Percentiles rank a stretch among this genome's conserved stretches.
These are phyloP conservation scores for Caenorhabditis wallacei DNA, from an alignment of 2,888 invertebrate genomes.

Conservation along the genomic window DNA sequence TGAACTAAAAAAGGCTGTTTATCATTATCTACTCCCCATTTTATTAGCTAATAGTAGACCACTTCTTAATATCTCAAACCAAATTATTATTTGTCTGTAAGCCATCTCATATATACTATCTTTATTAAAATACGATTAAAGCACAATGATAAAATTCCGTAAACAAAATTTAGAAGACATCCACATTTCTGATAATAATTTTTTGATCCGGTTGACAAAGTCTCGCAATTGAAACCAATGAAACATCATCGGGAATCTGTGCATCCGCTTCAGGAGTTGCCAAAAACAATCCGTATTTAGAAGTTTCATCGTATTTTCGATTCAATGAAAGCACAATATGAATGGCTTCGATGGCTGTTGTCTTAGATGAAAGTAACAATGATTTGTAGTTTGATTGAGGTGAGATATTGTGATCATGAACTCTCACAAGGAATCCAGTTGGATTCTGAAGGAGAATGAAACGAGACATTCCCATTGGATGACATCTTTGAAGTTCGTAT, in stretches of 20 bases:
- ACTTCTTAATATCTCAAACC: too few species aligned
- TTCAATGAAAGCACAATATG: conserved; percentile 75
- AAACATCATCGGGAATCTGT: conserved; percentile 75
- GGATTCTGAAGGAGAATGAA: conserved; percentile 92
- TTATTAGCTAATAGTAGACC: too few species aligned
- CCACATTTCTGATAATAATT: conserved; percentile 73
- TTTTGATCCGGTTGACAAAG: conserved; percentile 75
- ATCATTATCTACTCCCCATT: too few species aligned
- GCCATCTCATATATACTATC: too few species aligned
- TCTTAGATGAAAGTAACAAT: conserved; percentile 75
- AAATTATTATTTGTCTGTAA: too few species aligned
- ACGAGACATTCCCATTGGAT: conserved; percentile 92
- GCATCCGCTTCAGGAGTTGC: conserved; percentile 70
- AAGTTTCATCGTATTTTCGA: conserved; percentile 63
- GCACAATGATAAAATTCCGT: neutral
- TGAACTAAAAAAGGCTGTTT: too few species aligned
- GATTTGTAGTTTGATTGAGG: conserved; percentile 85
- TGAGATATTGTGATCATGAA: conserved; percentile 94
- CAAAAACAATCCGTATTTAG: conserved; percentile 59
- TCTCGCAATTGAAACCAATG: conserved; percentile 70
- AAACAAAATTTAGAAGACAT: conserved; percentile 43
- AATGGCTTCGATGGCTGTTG: conserved; percentile 72
- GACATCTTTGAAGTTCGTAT: conserved; percentile 93
- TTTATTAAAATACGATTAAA: conserved; percentile 6
- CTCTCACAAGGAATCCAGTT: conserved; percentile 91